Percentiles rank a stretch among this genome's conserved stretches.
Evolutionary conservation across 23 tunicate species (phyloP).

Genomic region (Halocynthia aurantium): DNA sequence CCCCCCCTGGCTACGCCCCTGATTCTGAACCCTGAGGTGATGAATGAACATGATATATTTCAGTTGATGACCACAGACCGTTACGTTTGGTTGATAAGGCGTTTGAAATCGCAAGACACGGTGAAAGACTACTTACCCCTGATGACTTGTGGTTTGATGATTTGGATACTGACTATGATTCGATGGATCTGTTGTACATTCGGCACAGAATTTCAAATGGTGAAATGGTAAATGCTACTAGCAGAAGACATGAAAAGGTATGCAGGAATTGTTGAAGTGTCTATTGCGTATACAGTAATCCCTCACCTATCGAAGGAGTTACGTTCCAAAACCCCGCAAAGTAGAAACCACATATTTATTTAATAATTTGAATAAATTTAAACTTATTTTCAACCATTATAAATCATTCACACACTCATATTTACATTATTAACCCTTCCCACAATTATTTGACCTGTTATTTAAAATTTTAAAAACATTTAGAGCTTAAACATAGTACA

Average conservation of each 20-base stretch:
- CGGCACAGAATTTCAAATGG: constrained; percentile 69
- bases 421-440: too few relatives aligned
- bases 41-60: background rate
- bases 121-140: constrained; percentile 59
- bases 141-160: constrained; percentile 85
- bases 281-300: background rate
- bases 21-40: background rate
- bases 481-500: too few relatives aligned
- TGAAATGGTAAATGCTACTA: constrained; percentile 55
- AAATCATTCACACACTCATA: too few relatives aligned
- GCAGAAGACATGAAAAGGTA: constrained; percentile 32
- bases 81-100: constrained; percentile 45
- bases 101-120: constrained; percentile 37
- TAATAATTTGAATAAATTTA: too few relatives aligned
- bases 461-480: too few relatives aligned
- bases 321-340: too few relatives aligned
- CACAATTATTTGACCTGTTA: too few relatives aligned
- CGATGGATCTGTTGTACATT: constrained; percentile 39
- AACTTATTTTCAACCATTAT: too few relatives aligned
- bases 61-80: constrained; percentile 89
- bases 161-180: constrained; percentile 45
- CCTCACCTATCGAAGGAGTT: too few relatives aligned
- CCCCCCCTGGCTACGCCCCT: background rate
- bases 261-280: background rate
- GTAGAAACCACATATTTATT: too few relatives aligned